Evolutionary conservation across 2,797 vertebrate species (phyloP).

Genomic region (Dromococcyx pavoninus): DNA sequence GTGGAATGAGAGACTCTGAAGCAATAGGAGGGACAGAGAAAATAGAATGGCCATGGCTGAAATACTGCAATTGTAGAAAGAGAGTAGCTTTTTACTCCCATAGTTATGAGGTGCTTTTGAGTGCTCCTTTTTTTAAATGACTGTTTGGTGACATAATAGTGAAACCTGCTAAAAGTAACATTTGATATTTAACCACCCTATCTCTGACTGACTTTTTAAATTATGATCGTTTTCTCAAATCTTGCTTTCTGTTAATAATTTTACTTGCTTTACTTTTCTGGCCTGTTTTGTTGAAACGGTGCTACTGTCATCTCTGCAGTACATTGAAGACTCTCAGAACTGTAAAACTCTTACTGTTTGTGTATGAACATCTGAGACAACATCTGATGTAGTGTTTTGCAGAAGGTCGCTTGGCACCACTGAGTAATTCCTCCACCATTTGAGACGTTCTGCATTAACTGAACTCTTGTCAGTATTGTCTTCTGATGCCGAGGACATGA

Average conservation of each 20-base stretch:
- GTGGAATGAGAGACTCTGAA: neutral
- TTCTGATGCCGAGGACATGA: neutral
- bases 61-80: neutral
- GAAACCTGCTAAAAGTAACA: too few relatives aligned
- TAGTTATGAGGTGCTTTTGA: neutral
- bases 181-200: neutral
- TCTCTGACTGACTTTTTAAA: neutral
- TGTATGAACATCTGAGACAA: neutral
- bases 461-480: neutral
- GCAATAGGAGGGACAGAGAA: neutral
- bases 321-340: neutral
- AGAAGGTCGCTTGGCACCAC: neutral
- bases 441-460: neutral
- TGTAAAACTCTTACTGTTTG: neutral
- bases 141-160: neutral
- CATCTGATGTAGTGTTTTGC: neutral
- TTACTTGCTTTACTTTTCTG: neutral
- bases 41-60: neutral
- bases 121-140: neutral
- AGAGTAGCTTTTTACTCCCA: neutral
- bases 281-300: neutral
- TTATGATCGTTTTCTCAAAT: neutral
- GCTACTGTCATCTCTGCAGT: neutral
- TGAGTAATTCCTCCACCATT: neutral
- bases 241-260: neutral